A percentile compares a stretch with the other conserved stretches of the same genome.
Evolutionary conservation across 2,113 vertebrate species (phyloP).

Genomic region (Xyrauchen texanus): DNA sequence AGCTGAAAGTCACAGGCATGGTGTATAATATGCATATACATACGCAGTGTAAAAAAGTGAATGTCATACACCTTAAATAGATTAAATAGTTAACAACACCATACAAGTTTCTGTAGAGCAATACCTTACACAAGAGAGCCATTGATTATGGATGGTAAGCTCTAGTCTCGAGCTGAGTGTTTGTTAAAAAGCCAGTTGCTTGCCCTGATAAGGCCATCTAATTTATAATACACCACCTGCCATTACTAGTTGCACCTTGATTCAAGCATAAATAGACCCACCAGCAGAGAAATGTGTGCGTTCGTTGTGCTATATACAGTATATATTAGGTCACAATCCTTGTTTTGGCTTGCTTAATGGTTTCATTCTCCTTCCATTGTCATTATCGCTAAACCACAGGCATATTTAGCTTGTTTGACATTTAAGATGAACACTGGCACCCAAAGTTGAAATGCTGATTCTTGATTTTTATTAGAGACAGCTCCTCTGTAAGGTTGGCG

Average conservation of each 20-base stretch:
- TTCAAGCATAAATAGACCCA: background rate
- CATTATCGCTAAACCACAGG: conserved; percentile 36
- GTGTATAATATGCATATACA: too few relatives aligned
- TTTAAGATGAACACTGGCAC: conserved; percentile 24
- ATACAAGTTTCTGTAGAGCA: background rate
- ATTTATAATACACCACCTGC: conserved; percentile 7
- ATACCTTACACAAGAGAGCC: background rate
- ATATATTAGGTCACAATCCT: conserved; percentile 25
- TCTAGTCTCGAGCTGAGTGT: background rate
- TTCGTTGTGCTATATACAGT: background rate
- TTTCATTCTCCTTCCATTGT: conserved; percentile 25
- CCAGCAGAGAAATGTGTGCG: too few relatives aligned
- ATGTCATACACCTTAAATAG: too few relatives aligned
- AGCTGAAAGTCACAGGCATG: background rate
- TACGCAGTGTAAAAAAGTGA: too few relatives aligned
- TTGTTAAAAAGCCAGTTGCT: conserved; percentile 14
- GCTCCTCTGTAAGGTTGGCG: conserved; percentile 20
- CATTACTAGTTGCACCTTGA: background rate
- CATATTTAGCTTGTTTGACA: conserved; percentile 43
- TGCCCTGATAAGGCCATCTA: conserved; percentile 9
- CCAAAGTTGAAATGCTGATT: conserved; percentile 36
- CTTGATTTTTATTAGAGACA: conserved; percentile 32
- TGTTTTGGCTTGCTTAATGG: conserved; percentile 23
- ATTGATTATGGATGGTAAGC: conserved; percentile 2
- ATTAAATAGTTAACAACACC: background rate